These are phyloP conservation scores for Notoglanidium macrostoma DNA, from an alignment of 2,797 vertebrate genomes.

Conservation along the genomic window DNA sequence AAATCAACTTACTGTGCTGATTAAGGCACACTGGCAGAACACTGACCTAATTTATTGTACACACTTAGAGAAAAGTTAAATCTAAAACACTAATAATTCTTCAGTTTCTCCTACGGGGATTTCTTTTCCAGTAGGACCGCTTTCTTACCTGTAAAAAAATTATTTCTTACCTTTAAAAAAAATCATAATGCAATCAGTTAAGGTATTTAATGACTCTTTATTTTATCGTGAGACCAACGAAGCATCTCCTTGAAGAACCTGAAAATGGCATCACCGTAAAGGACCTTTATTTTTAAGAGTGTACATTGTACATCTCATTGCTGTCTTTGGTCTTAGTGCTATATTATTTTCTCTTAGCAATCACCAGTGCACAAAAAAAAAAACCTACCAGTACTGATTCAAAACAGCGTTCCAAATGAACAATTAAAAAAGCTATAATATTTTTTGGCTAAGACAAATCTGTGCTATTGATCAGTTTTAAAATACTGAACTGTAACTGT, in stretches of 20 bases:
- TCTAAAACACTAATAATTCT: neutral
- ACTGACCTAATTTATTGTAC: neutral
- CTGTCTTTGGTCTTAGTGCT: neutral
- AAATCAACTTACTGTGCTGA: neutral
- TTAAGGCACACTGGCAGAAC: neutral
- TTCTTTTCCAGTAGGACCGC: neutral
- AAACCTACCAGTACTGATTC: no score
- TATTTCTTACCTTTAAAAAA: neutral
- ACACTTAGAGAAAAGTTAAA: neutral
- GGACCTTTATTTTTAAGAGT: neutral
- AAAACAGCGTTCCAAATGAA: neutral
- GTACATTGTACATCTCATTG: neutral
- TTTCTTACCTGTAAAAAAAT: neutral
- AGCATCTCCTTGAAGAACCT: neutral
- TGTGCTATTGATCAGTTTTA: neutral
- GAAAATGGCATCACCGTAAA: neutral
- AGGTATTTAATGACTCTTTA: neutral
- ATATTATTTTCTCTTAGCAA: neutral
- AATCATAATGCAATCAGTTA: neutral
- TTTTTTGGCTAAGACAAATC: neutral
- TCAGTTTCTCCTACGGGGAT: neutral
- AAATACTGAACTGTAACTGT: neutral
- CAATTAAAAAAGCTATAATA: neutral
- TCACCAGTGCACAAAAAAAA: neutral
- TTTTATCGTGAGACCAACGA: neutral